Base-by-base conservation (phyloP, 1,140 invertebrate genomes). In the Euwallacea similis region DNA sequence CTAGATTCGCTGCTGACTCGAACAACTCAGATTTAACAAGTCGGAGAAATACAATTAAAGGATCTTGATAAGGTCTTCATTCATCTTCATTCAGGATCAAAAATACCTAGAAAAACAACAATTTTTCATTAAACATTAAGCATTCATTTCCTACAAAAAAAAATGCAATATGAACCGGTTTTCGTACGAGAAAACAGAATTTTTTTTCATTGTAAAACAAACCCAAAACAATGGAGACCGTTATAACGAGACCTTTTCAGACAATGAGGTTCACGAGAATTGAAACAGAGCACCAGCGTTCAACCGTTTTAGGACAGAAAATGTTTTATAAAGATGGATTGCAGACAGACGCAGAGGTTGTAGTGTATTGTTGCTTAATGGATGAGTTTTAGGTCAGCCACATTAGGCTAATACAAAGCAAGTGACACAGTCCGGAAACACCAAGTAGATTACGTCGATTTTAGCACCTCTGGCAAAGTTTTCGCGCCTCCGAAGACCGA, bases 241-340 rank as follows among this genome's bases (percentile, higher is more conserved):
- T 13, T 50, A 50, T 50, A 50, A 50, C 46, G 46, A 50, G 46
- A 50, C 46, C 46, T 50, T 50, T 50, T 50, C 46, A 50, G 46
- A 50, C 46, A 50, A 50, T 50, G 46, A 50, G 46, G 21, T 33
- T 33, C 21, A 33, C 21, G 46, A 50, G 46, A 50, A 50, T 50
- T 50, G 46, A 50, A 50, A 50, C 46, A 10, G 46, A 50, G 46
- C 46, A 13, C 9, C 46, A 50, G 9, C 46, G 46, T 50, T 50
- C 46, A 50, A 50, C 46, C 46, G 13, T 50, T 50, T 50, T 50
- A 50, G 46, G 46, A 13, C 46, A 10, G 46, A 50, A 50, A 50
- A 50, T 50, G 46, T 50, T 50, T 50, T 50, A 50, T 50, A 50
- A 50, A 50, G 46, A 50, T 50, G 46, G 6, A 50, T 50, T 50